These are phyloP conservation scores for Acestrorhynchus altus DNA, from an alignment of 2,797 vertebrate genomes.

Conservation along the genomic window DNA sequence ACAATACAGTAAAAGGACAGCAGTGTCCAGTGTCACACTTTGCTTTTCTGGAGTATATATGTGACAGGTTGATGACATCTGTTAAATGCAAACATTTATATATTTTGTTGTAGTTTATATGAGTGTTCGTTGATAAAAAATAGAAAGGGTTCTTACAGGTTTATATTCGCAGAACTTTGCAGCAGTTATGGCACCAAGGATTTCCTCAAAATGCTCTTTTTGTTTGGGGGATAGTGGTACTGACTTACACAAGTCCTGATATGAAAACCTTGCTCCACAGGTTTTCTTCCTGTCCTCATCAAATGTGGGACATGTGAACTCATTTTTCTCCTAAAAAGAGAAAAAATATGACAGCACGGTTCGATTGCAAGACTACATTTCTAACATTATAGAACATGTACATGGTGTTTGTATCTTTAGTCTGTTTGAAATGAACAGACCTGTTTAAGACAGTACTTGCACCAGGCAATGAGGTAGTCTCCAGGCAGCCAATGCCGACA, in stretches of 20 bases:
- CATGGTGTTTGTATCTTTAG: no score
- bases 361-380: no score
- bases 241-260: conserved; percentile 69
- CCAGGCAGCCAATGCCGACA: conserved; percentile 44
- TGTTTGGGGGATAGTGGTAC: conserved; percentile 64
- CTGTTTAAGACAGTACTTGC: conserved; percentile 43
- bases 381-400: no score
- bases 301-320: conserved; percentile 70
- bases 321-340: conserved; percentile 42
- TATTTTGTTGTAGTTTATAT: not conserved
- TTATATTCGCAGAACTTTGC: conserved; percentile 68
- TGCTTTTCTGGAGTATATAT: no score
- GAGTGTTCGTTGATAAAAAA: not conserved
- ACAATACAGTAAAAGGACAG: no score
- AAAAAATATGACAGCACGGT: conserved; percentile 3
- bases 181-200: conserved; percentile 61
- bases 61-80: no score
- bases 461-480: conserved; percentile 52
- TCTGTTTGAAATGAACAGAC: conserved; percentile 9
- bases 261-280: conserved; percentile 66
- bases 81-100: no score
- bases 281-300: rapidly evolving
- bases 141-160: conserved; percentile 59
- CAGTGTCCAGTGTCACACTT: no score
- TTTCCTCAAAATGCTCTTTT: conserved; percentile 71